Base-by-base conservation (phyloP, 1,140 invertebrate species). In the Drosophila jambulina region DNA sequence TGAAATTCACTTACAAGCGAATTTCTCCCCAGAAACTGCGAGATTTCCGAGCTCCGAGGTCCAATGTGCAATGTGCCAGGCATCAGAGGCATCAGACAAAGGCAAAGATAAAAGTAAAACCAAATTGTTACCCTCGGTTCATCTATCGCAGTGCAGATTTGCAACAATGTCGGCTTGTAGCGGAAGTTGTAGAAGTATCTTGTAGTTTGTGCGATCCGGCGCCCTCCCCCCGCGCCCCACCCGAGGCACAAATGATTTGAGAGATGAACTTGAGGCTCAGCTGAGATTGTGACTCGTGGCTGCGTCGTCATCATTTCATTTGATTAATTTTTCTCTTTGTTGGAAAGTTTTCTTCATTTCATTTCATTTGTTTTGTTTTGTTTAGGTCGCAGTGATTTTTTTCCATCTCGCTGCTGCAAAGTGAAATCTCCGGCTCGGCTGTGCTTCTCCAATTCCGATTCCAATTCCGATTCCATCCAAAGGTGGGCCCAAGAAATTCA, bases 221-320 rank as follows among this genome's bases (percentile, higher is more conserved):
- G 40, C 61, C 58, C 49, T 8, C 29, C 48, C 48, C 27, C 19
- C 53, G 3, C 51, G 15, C 13, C 27, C 7, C 27, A 15, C 21
- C 56, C 61, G 0, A 4, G 13, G 57, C 19, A 32, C 53, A 51
- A 72, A 59, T 71, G 65, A 59, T 74, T 53, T 54, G 71, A 23
- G 34, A 80, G 80, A 87, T 88, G 84, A 87, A 88, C 84, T 87
- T 87, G 84, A 80, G 83, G 85, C 80, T 79, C 82, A 75, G 67
- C 77, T 68, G 56, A 70, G 75, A 65, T 70, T 75, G 67, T 70
- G 49, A 78, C 76, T 79, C 75, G 65, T 79, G 67, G 60, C 70
- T 62, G 48, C 62, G 70, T 75, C 80, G 83, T 88, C 85, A 87
- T 75, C 84, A 75, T 87, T 87, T 75, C 84, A 75, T 87, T 87